Evolutionary conservation across 2,113 vertebrate genomes (phyloP), one percentile per base, ranked within the genome.

Genomic region (Piaya cayana): DNA sequence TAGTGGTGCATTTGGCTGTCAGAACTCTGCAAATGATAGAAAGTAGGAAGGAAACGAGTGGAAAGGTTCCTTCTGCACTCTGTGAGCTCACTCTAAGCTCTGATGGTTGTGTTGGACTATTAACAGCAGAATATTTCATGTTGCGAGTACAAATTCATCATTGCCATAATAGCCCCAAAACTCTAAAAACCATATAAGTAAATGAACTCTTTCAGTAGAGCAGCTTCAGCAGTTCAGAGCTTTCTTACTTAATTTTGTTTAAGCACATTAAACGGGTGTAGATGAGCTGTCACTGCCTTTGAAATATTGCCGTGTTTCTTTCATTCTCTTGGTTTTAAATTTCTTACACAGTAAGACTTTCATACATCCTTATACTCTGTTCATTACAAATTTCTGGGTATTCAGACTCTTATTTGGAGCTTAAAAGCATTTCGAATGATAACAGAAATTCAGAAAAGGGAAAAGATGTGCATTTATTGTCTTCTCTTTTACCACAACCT

Each of bases 181-280:
- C n/a, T 89, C 78, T 88, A 36, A 90, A 87, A 90, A 19, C 21
- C 15, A 0, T 36, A 0, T 58, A n/a, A 27, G 52, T 71, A 85
- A 85, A 90, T 76, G 49, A 82, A 49, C 67, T 90, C 17, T 93
- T 45, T 70, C 37, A 55, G 34, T 29, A 47, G 65, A 64, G 32
- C 23, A 82, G 69, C 29, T 94, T 64, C 56, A 76, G 39, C 50
- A 85, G 23, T 64, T 89, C 62, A 52, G 74, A 64, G 47, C 39
- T 76, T 82, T 77, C 64, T 86, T 74, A 39, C 72, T 83, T 89
- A 68, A 39, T 89, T 95, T 96, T 78, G 74, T 56, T 94, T 78
- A 71, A 78, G 72, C 65, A 43, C 25, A 6, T 85, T 85, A 64
- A 93, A 60, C 0, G 3, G 34, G 90, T 82, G 26, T 82, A 49